These are phyloP conservation scores for Sesamia nonagrioides DNA, from an alignment of 1,140 invertebrate species.

Conservation along the genomic window DNA sequence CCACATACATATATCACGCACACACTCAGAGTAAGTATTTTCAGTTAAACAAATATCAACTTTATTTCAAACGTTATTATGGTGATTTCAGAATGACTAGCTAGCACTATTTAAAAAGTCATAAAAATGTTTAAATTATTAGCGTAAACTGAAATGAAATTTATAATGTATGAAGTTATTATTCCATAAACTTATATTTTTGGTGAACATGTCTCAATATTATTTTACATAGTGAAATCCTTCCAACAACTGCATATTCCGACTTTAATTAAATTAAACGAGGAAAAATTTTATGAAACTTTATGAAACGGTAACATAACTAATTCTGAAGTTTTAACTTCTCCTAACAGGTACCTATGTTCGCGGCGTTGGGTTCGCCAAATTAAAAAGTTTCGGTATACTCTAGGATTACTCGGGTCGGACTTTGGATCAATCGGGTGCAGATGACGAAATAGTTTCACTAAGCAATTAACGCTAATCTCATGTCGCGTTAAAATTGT, in stretches of 20 bases:
- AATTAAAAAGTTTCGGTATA: constrained; percentile 10
- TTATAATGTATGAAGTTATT: no score
- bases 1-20: constrained; percentile 15
- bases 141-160: no score
- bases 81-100: no score
- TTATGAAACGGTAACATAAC: constrained; percentile 26
- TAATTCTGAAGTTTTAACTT: constrained; percentile 35
- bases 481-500: no score
- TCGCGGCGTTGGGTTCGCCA: neutral
- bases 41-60: no score
- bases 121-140: no score
- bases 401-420: constrained; percentile 4
- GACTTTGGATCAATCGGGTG: constrained; percentile 19
- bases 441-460: constrained; percentile 9
- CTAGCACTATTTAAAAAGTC: no score
- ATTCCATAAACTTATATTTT: no score
- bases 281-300: neutral
- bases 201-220: no score
- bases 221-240: neutral
- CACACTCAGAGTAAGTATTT: no score
- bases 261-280: constrained; percentile 37
- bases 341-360: constrained; percentile 7
- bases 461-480: constrained; percentile 26
- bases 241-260: constrained; percentile 11
- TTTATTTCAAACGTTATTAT: no score